Evolutionary conservation across 1,140 invertebrate genomes (phyloP).

Genomic region (Ips nitidus): DNA sequence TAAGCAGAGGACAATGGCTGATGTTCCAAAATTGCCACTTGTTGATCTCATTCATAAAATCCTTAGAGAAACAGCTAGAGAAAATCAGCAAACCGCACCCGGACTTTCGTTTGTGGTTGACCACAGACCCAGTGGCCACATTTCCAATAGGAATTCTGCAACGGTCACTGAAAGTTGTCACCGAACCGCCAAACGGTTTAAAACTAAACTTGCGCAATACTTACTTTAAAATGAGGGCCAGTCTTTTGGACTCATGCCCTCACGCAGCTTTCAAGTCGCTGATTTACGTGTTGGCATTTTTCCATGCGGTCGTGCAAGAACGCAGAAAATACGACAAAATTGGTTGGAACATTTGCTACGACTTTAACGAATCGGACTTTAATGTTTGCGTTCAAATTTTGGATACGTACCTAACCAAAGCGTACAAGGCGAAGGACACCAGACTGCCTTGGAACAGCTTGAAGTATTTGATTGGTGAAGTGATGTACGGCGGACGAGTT

Average conservation of each 20-base stretch:
- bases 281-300: slow-evolving; percentile 84
- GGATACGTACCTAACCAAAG: slow-evolving; percentile 77
- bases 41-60: slow-evolving; percentile 73
- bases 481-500: slow-evolving; percentile 91
- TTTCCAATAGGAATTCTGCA: slow-evolving; percentile 91
- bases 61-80: slow-evolving; percentile 81
- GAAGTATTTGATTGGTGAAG: slow-evolving; percentile 90
- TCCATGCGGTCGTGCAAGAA: slow-evolving; percentile 88
- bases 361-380: slow-evolving; percentile 92
- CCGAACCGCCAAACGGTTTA: slow-evolving; percentile 76
- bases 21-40: slow-evolving; percentile 91
- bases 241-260: slow-evolving; percentile 68
- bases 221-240: slow-evolving; percentile 77
- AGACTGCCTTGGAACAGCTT: slow-evolving; percentile 82
- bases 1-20: slow-evolving; percentile 80
- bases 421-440: slow-evolving; percentile 60
- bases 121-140: slow-evolving; percentile 78
- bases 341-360: slow-evolving; percentile 91
- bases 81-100: slow-evolving; percentile 77
- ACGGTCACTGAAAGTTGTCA: slow-evolving; percentile 63
- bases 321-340: slow-evolving; percentile 89
- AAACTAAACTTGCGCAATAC: slow-evolving; percentile 88
- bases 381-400: slow-evolving; percentile 81
- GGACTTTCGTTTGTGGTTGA: slow-evolving; percentile 90
- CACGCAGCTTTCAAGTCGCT: slow-evolving; percentile 76